Base-by-base conservation (phyloP, 2,888 invertebrate species). In the Cremastinae sp. region DNA sequence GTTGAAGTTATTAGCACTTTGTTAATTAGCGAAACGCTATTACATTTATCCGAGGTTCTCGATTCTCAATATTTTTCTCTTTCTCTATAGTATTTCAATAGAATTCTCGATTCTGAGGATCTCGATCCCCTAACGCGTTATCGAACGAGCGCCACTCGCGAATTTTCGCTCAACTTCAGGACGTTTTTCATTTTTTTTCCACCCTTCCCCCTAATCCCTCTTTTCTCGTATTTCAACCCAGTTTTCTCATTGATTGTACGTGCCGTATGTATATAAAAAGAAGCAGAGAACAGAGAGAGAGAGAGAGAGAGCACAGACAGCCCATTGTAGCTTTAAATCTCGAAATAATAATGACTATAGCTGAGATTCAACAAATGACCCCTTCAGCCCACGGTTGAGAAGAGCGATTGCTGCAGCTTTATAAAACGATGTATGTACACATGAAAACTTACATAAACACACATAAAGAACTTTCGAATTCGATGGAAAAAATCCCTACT, bases 261-360 rank as follows among this genome's bases (percentile, higher is more conserved):
- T 10, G 2, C 34, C 5, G 34, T 12, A 20, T 18, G 12, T 49
- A 49, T 18, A 49, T 49, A 49, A 28, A 3, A 28, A 28, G 28
- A 28, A 28, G 28, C 2, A 28, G 28, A 28, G 5, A 28, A 28
- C 2, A 3, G 28, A 28, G 28, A 59, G 20, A 45, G 10, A 43
- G 28, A 36, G 12, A 49, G 18, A 38, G 16, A 34, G 9, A 65
- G 18, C 12, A 20, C 47, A 9, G 47, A 47, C 59, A 12, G 47
- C 22, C 53, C 16, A 45, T 58, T 45, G 59, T 38, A 41, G 64
- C 68, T 73, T 64, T 41, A 64, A 76, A 76, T 64, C 49, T 62
- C 45, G 59, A 69, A 76, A 73, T 69, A 75, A 75, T 72, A 73
- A 76, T 69, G 58, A 58, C 56, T 64, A 41, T 53, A 58, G 49